A percentile compares a stretch with the other conserved stretches of the same genome.
Evolutionary conservation across 2,888 invertebrate species (phyloP).

Genomic region (Melinopterus prodromus): DNA sequence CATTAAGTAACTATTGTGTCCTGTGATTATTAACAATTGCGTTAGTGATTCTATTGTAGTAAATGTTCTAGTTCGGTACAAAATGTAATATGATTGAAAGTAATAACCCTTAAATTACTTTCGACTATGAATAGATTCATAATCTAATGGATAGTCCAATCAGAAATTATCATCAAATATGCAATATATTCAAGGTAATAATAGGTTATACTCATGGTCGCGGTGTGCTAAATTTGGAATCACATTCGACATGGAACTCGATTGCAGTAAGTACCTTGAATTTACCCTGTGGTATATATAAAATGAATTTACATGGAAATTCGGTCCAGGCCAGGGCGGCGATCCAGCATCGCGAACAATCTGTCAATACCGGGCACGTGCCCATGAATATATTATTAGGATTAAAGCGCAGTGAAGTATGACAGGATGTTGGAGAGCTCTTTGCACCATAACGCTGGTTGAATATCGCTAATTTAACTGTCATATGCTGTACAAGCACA

Average conservation of each 20-base stretch:
- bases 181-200: neutral
- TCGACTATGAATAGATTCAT: too few species aligned
- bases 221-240: neutral
- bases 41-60: too few species aligned
- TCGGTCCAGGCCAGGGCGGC: neutral
- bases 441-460: neutral
- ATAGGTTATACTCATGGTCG: neutral
- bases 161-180: too few species aligned
- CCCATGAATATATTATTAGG: neutral
- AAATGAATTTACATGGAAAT: constrained; percentile 4
- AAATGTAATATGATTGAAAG: too few species aligned
- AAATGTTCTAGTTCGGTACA: too few species aligned
- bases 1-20: too few species aligned
- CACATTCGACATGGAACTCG: neutral
- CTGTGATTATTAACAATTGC: too few species aligned
- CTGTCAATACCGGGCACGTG: neutral
- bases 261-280: neutral
- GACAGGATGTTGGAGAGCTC: neutral
- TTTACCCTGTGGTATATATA: neutral
- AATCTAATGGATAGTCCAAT: too few species aligned
- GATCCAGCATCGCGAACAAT: neutral
- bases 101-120: too few species aligned
- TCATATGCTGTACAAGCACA: neutral
- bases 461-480: neutral
- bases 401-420: neutral